Percentiles rank a stretch among this genome's conserved stretches.
phyloP scores from a whole-genome alignment of 2,888 invertebrate species.

The Ennomos fuscantarius region DNA sequence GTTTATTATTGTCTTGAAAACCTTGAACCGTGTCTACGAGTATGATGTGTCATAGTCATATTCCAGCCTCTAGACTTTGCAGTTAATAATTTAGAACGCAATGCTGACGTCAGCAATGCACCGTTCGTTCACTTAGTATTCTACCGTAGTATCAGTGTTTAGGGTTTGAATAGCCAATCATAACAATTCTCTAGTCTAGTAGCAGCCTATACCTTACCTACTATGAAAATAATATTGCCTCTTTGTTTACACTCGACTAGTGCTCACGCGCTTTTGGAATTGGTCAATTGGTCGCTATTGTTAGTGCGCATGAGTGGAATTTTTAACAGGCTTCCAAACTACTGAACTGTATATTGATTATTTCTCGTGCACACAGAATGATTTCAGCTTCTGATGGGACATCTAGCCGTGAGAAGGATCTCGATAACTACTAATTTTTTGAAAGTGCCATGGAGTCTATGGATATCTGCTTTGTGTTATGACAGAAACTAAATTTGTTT shows the following conservation, averaged over 20 bases:
- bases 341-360: too few species aligned
- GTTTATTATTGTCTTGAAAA: conserved; percentile 23
- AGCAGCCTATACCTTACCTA: background rate
- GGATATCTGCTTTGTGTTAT: too few species aligned
- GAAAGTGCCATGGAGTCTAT: too few species aligned
- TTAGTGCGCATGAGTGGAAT: too few species aligned
- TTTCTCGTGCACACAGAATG: too few species aligned
- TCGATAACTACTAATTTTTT: background rate
- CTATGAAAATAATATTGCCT: conserved; percentile 7
- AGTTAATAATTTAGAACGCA: conserved; percentile 13
- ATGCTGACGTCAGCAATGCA: conserved; percentile 13
- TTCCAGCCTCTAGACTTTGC: too few species aligned
- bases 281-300: too few species aligned
- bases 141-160: background rate
- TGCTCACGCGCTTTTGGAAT: background rate
- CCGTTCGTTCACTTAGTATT: conserved; percentile 25
- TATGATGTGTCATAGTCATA: conserved; percentile 11
- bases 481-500: too few species aligned
- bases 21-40: conserved; percentile 28
- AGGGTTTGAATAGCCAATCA: conserved; percentile 2
- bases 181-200: conserved; percentile 7
- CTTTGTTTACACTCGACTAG: conserved; percentile 5
- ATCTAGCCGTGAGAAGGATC: background rate
- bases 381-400: too few species aligned
- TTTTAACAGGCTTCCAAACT: too few species aligned